Conservation (phyloP, 2,113 vertebrate species). For the Catharus fuscescens region DNA sequence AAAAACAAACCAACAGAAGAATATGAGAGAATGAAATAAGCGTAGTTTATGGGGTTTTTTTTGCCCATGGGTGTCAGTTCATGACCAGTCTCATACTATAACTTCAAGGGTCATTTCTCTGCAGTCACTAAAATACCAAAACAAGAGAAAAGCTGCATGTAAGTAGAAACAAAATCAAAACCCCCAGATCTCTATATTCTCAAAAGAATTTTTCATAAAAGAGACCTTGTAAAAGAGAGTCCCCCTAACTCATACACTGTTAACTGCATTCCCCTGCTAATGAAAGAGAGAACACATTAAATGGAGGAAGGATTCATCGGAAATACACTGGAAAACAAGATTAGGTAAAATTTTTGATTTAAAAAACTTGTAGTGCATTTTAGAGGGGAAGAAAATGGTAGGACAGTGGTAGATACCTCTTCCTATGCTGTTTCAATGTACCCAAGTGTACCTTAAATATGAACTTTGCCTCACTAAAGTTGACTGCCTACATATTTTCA, state of each 20-base stretch:
- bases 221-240: constrained; percentile 12
- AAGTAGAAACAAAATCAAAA: constrained; percentile 33
- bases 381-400: not conserved
- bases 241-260: not conserved
- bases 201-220: constrained; percentile 60
- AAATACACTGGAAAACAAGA: not conserved
- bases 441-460: not conserved
- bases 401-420: not conserved
- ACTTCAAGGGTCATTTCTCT: constrained; percentile 77
- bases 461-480: not conserved
- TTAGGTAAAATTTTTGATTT: not conserved
- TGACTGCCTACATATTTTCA: not conserved
- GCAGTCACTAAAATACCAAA: constrained; percentile 70
- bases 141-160: constrained; percentile 42
- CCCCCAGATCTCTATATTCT: constrained; percentile 36
- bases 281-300: not conserved
- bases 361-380: not conserved
- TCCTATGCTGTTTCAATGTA: not conserved
- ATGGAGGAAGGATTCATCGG: not conserved
- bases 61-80: constrained; percentile 59
- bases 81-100: constrained; percentile 69
- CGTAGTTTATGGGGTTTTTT: not conserved
- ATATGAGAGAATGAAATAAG: constrained; percentile 52
- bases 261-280: not conserved
- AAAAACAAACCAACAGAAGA: not conserved